These are phyloP conservation scores for Kuschelorhynchus macadamiae DNA, from an alignment of 2,888 invertebrate species.

Conservation along the genomic window DNA sequence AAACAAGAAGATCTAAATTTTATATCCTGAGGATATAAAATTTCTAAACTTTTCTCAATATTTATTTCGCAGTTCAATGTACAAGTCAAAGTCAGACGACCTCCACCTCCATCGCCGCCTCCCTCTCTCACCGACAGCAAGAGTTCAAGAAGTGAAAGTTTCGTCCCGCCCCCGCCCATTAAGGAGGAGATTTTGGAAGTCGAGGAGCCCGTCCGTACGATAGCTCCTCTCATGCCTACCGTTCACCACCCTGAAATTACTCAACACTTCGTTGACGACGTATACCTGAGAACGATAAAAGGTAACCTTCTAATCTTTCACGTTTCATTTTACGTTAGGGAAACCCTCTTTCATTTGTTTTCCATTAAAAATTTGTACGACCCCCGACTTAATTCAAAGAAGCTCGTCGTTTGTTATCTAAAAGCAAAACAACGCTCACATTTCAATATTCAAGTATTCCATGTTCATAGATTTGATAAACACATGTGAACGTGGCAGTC, in stretches of 20 bases:
- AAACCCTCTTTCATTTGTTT: too few species aligned
- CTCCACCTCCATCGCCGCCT: conserved; percentile 76
- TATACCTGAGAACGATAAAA: conserved; percentile 88
- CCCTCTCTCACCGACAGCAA: conserved; percentile 79
- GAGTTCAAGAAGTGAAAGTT: conserved; percentile 71
- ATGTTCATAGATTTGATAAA: too few species aligned
- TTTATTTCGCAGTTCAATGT: conserved; percentile 91
- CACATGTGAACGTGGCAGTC: too few species aligned
- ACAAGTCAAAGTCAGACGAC: conserved; percentile 79
- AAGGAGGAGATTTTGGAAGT: conserved; percentile 78
- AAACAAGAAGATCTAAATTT: too few species aligned
- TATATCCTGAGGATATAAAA: too few species aligned
- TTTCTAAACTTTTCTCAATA: neutral
- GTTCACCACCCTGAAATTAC: conserved; percentile 85
- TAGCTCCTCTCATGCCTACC: conserved; percentile 69
- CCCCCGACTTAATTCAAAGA: too few species aligned
- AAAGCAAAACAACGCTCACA: too few species aligned
- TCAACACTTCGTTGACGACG: conserved; percentile 91
- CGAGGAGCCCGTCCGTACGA: conserved; percentile 56
- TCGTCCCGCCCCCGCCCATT: conserved; percentile 72
- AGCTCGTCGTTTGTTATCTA: too few species aligned
- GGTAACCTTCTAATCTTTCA: conserved; percentile 62
- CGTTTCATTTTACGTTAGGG: too few species aligned
- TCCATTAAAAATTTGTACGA: too few species aligned
- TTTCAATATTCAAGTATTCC: too few species aligned